Evolutionary conservation across 1,140 invertebrate species (phyloP).

Genomic region (Propsilocerus akamusi): DNA sequence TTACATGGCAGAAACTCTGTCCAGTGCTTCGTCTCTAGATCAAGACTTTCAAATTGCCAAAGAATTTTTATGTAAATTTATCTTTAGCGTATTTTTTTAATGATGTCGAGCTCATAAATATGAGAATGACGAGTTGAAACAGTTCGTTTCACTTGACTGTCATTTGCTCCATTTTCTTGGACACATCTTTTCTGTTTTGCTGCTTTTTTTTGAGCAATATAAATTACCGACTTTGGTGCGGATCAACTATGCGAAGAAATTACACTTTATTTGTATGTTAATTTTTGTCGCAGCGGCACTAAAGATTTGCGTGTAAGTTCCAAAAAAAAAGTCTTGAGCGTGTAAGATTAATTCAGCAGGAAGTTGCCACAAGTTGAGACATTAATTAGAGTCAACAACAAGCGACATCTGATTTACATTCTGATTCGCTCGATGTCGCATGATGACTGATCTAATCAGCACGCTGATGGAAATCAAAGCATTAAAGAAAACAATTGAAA

Average conservation of each 20-base stretch:
- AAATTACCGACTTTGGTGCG: too few relatives aligned
- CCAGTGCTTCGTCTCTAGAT: too few relatives aligned
- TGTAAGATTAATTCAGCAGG: background rate
- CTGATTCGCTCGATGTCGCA: too few relatives aligned
- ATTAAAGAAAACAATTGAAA: too few relatives aligned
- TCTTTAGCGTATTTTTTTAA: background rate
- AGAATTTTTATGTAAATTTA: background rate
- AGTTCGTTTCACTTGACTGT: slow-evolving; percentile 1
- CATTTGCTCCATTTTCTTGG: too few relatives aligned
- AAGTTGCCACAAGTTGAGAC: background rate
- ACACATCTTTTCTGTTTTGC: too few relatives aligned
- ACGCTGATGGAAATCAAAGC: too few relatives aligned
- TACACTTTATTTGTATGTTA: slow-evolving; percentile 1
- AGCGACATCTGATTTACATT: too few relatives aligned
- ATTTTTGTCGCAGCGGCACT: background rate
- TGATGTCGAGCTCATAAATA: slow-evolving; percentile 1
- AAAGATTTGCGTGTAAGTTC: background rate
- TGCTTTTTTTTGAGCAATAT: too few relatives aligned
- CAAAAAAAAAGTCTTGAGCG: background rate
- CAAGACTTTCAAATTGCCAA: too few relatives aligned
- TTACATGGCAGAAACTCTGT: too few relatives aligned
- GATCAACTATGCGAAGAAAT: background rate
- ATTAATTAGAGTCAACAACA: background rate
- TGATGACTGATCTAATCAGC: too few relatives aligned
- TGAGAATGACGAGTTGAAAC: background rate